Percentiles rank a stretch among this genome's conserved stretches.
phyloP scores from a whole-genome alignment of 2,113 vertebrate genomes.

The Cololabis saira region DNA sequence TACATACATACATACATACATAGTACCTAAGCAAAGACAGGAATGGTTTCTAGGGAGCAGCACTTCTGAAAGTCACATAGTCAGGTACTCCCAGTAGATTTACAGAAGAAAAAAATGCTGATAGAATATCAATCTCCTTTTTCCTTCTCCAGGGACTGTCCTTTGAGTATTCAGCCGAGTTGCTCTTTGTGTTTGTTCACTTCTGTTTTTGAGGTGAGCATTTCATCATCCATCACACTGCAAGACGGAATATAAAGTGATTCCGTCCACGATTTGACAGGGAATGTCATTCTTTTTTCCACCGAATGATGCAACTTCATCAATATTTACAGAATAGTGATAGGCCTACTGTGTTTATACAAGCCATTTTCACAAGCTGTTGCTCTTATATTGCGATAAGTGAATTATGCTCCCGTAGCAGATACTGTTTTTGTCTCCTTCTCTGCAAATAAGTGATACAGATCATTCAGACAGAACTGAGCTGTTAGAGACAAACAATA shows the following conservation, averaged over 20 bases:
- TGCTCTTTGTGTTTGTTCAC: conserved; percentile 67
- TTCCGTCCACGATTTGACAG: conserved; percentile 56
- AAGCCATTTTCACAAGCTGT: conserved; percentile 56
- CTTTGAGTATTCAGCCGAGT: conserved; percentile 63
- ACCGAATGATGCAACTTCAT: conserved; percentile 66
- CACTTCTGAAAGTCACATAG: conserved; percentile 54
- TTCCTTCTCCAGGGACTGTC: conserved; percentile 53
- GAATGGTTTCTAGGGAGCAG: conserved; percentile 39
- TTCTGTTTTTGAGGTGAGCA: conserved; percentile 63
- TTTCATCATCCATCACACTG: conserved; percentile 71
- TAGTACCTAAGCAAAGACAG: background rate
- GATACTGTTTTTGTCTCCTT: conserved; percentile 22
- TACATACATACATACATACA: too few relatives aligned
- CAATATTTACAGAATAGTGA: conserved; percentile 63
- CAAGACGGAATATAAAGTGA: conserved; percentile 51
- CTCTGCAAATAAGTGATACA: conserved; percentile 45
- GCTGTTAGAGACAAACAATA: conserved; percentile 1
- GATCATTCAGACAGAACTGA: conserved; percentile 19
- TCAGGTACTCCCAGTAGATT: conserved; percentile 67
- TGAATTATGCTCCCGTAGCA: conserved; percentile 35
- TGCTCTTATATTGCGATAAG: conserved; percentile 51
- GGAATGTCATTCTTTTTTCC: conserved; percentile 51
- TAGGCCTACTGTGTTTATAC: conserved; percentile 30
- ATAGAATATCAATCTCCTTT: conserved; percentile 76
- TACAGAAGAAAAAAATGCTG: conserved; percentile 68